These are phyloP conservation scores for Rutilus rutilus DNA, from an alignment of 2,113 vertebrate species.

Conservation along the genomic window DNA sequence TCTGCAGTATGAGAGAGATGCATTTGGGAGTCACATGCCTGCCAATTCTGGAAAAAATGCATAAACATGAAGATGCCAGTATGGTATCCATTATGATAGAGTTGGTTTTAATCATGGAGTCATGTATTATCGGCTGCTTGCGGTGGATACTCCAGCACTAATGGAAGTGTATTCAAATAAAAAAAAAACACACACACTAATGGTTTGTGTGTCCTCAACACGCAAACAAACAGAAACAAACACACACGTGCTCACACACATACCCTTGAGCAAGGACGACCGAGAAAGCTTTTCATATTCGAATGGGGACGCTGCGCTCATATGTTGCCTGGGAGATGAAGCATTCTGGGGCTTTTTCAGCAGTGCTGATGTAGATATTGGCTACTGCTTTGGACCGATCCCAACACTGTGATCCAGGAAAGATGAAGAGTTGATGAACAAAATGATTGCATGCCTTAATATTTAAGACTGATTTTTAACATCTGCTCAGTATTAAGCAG, in stretches of 20 bases:
- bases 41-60: background rate
- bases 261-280: conserved; percentile 44
- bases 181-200: background rate
- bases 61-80: background rate
- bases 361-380: conserved; percentile 37
- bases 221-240: conserved; percentile 12
- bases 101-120: conserved; percentile 28
- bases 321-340: conserved; percentile 47
- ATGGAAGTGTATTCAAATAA: conserved; percentile 42
- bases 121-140: background rate
- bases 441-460: background rate
- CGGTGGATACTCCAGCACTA: conserved; percentile 9
- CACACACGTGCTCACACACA: background rate
- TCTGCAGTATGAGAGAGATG: conserved; percentile 9
- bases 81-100: background rate
- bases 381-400: conserved; percentile 24
- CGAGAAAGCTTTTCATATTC: conserved; percentile 31
- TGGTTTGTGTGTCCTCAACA: background rate
- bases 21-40: conserved; percentile 6
- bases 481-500: background rate
- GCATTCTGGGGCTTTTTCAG: conserved; percentile 20
- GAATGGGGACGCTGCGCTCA: conserved; percentile 1
- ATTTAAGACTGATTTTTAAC: background rate
- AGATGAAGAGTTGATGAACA: conserved; percentile 32
- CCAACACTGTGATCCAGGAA: conserved; percentile 21